A percentile compares a stretch with the other conserved stretches of the same genome.
These are phyloP conservation scores for Mythimna loreyi DNA, from an alignment of 2,888 invertebrate species.

Conservation along the genomic window DNA sequence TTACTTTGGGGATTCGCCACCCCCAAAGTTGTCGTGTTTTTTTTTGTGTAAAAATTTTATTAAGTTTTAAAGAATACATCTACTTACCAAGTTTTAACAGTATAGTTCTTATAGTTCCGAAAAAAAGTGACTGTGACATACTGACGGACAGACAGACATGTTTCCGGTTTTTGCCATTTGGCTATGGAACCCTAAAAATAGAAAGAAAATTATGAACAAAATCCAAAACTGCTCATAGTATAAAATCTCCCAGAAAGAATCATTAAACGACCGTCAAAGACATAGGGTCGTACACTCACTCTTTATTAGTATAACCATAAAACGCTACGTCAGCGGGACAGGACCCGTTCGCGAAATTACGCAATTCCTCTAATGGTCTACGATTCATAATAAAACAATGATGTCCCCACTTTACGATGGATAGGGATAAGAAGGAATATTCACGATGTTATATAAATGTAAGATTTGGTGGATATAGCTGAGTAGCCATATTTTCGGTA, in stretches of 20 bases:
- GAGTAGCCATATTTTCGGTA: constrained; percentile 47
- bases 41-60: too few relatives aligned
- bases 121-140: too few relatives aligned
- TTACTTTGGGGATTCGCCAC: too few relatives aligned
- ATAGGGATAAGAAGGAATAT: constrained; percentile 59
- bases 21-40: too few relatives aligned
- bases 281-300: constrained; percentile 70
- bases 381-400: constrained; percentile 80
- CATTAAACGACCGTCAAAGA: constrained; percentile 75
- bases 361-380: constrained; percentile 74
- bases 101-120: too few relatives aligned
- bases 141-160: too few relatives aligned
- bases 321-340: constrained; percentile 73
- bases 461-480: constrained; percentile 51
- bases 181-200: too few relatives aligned
- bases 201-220: not conserved
- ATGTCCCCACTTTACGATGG: constrained; percentile 71
- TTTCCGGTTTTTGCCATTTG: too few relatives aligned
- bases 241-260: constrained; percentile 68
- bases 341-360: constrained; percentile 64
- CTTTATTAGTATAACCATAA: constrained; percentile 77
- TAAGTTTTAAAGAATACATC: too few relatives aligned
- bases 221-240: constrained; percentile 49
- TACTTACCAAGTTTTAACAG: too few relatives aligned
- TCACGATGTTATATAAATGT: constrained; percentile 60